phyloP scores from a whole-genome alignment of 2,888 invertebrate species.

The Periphyllus acericola region DNA sequence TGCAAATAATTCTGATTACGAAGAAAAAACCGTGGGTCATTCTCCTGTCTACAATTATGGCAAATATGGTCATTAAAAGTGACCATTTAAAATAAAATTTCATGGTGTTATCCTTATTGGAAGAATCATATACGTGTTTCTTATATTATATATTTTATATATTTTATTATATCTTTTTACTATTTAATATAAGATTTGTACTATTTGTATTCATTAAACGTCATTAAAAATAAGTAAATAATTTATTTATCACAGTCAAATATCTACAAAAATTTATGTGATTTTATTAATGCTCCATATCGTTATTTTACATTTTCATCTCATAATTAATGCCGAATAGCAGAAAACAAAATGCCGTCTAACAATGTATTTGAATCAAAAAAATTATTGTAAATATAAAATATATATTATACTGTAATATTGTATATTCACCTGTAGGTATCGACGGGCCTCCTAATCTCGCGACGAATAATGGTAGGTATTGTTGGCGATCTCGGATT shows the following conservation, averaged over 20 bases:
- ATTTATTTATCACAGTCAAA: too few relatives aligned
- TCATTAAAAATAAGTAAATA: background rate
- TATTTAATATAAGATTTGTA: too few relatives aligned
- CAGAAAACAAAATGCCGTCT: too few relatives aligned
- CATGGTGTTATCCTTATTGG: conserved; percentile 32
- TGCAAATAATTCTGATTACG: background rate
- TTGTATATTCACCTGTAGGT: conserved; percentile 18
- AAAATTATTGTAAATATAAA: too few relatives aligned
- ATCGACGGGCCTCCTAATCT: conserved; percentile 1
- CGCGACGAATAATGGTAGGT: background rate
- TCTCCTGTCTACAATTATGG: conserved; percentile 49
- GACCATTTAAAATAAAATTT: conserved; percentile 36
- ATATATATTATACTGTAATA: background rate
- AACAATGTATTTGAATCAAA: too few relatives aligned
- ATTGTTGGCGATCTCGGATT: background rate
- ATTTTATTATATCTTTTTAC: background rate
- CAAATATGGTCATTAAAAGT: conserved; percentile 41
- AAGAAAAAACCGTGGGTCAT: conserved; percentile 46
- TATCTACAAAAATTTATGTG: too few relatives aligned
- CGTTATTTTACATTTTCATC: too few relatives aligned
- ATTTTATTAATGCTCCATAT: too few relatives aligned
- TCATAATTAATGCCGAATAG: too few relatives aligned
- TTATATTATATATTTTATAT: background rate
- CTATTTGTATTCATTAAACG: background rate
- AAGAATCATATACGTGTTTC: background rate